Conservation (phyloP, 2,888 invertebrate species). For the Boloria selene region DNA sequence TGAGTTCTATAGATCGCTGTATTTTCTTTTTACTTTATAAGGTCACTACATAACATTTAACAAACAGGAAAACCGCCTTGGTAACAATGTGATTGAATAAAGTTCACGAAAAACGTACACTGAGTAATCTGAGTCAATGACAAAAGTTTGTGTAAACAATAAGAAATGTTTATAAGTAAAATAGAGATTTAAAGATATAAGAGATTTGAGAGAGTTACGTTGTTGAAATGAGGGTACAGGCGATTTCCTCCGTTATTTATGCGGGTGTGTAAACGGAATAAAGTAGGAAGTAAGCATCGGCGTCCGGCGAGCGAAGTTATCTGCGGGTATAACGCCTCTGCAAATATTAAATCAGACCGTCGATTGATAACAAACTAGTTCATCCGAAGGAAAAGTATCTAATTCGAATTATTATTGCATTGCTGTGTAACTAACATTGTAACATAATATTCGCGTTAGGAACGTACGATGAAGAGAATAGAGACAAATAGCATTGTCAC, state of each 20-base stretch:
- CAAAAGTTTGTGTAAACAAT: background rate
- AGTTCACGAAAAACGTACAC: background rate
- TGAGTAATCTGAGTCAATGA: background rate
- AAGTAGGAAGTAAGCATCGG: conserved; percentile 64
- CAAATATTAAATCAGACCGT: conserved; percentile 66
- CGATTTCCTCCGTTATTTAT: conserved; percentile 66
- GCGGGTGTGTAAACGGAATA: conserved; percentile 74
- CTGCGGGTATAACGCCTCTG: conserved; percentile 68
- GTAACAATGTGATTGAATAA: conserved; percentile 59
- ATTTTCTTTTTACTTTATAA: conserved; percentile 75
- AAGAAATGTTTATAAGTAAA: conserved; percentile 48
- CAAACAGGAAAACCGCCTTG: conserved; percentile 61
- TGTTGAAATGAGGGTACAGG: conserved; percentile 50
- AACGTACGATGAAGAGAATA: conserved; percentile 76
- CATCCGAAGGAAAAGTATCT: conserved; percentile 27
- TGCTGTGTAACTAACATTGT: conserved; percentile 48
- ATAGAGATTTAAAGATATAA: conserved; percentile 44
- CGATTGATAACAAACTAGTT: conserved; percentile 48
- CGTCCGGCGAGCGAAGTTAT: conserved; percentile 64
- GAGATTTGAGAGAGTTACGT: conserved; percentile 54
- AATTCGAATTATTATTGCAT: conserved; percentile 26
- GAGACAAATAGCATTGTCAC: conserved; percentile 76
- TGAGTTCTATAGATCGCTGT: conserved; percentile 70
- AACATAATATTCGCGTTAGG: conserved; percentile 66
- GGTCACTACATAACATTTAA: conserved; percentile 62